phyloP scores from a whole-genome alignment of 2,888 invertebrate genomes.

The Rambutsinella grinnellia region DNA sequence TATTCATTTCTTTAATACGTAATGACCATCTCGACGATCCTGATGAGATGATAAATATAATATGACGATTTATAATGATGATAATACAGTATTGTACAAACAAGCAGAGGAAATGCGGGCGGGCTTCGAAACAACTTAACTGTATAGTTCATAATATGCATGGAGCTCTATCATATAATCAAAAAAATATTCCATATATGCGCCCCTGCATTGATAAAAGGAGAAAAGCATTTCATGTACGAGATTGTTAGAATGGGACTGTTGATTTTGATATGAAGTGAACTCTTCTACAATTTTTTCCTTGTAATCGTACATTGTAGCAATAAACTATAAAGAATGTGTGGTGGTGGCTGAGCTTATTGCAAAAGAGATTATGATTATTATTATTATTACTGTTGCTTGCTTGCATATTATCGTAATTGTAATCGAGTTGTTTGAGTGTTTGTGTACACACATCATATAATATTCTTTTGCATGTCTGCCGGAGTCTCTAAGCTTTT shows the following conservation, averaged over 20 bases:
- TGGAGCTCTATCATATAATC: too few species aligned
- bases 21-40: constrained; percentile 30
- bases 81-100: constrained; percentile 28
- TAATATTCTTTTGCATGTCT: not conserved
- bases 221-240: not conserved
- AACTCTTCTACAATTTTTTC: not conserved
- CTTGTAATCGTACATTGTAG: not conserved
- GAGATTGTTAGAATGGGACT: not conserved
- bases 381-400: constrained; percentile 45
- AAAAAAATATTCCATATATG: too few species aligned
- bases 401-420: constrained; percentile 47
- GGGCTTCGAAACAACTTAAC: too few species aligned
- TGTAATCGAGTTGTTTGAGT: constrained; percentile 53
- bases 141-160: too few species aligned
- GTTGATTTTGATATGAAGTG: not conserved
- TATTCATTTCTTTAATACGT: constrained; percentile 33
- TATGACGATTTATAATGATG: constrained; percentile 38
- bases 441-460: constrained; percentile 37
- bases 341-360: constrained; percentile 25
- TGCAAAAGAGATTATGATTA: constrained; percentile 35
- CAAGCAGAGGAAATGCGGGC: too few species aligned
- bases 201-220: not conserved
- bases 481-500: too few species aligned
- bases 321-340: not conserved
- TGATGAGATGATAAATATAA: constrained; percentile 31